Conservation (phyloP, 1,140 invertebrate genomes). For the Dinothrombium tinctorium region DNA sequence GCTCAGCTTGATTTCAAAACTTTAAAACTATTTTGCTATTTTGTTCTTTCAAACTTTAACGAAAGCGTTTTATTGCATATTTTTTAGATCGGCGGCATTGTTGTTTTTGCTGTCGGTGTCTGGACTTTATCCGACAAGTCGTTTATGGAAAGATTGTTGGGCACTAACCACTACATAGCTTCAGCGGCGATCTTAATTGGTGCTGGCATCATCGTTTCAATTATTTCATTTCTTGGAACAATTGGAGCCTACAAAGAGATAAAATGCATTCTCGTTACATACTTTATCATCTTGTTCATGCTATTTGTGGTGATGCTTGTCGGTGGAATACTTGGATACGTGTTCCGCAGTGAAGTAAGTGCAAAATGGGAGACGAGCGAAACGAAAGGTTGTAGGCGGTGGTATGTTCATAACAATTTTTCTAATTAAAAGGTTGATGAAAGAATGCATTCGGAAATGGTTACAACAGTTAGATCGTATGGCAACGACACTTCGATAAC, state of each 20-base stretch:
- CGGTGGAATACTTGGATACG: constrained; percentile 63
- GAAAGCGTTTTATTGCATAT: constrained; percentile 4
- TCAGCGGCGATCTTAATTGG: constrained; percentile 52
- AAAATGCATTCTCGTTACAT: constrained; percentile 63
- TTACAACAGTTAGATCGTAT: constrained; percentile 31
- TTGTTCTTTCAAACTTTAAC: too few relatives aligned
- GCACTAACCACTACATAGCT: constrained; percentile 13
- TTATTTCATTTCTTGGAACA: constrained; percentile 61
- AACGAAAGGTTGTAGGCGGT: too few relatives aligned
- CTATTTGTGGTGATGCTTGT: constrained; percentile 56
- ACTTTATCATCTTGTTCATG: constrained; percentile 59
- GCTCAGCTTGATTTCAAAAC: not conserved
- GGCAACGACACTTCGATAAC: constrained; percentile 30
- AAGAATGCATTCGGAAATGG: constrained; percentile 40
- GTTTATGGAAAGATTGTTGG: constrained; percentile 47
- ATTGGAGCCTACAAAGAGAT: constrained; percentile 50
- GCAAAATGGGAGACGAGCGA: too few relatives aligned
- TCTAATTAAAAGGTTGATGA: constrained; percentile 18
- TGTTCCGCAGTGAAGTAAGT: constrained; percentile 36
- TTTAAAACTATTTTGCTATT: not conserved
- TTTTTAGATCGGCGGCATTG: constrained; percentile 45
- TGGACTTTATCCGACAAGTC: constrained; percentile 59
- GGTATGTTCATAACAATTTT: too few relatives aligned
- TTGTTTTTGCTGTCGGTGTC: constrained; percentile 43
- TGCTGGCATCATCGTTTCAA: constrained; percentile 43